Percentiles rank a stretch among this genome's conserved stretches.
Evolutionary conservation across 1,140 invertebrate species (phyloP).

Genomic region (Achatina immaculata): DNA sequence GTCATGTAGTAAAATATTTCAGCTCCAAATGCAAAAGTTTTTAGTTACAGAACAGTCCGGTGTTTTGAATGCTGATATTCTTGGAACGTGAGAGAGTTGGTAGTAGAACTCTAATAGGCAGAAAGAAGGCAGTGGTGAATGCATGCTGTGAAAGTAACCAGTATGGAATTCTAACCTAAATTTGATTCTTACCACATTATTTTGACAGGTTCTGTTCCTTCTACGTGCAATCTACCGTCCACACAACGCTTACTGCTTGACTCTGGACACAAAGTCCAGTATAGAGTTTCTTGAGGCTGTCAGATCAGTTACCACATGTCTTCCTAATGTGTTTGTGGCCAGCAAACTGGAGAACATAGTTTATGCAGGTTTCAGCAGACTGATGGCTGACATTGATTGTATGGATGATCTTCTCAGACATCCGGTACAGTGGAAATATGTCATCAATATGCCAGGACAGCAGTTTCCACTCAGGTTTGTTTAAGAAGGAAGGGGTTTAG

Average conservation of each 20-base stretch:
- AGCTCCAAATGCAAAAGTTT: too few species aligned
- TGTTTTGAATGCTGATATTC: too few species aligned
- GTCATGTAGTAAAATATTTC: too few species aligned
- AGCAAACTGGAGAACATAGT: constrained; percentile 3
- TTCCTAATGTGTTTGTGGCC: constrained; percentile 53
- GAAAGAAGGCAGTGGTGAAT: too few species aligned
- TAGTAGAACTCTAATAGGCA: too few species aligned
- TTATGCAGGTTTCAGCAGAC: not conserved
- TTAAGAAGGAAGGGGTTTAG: not conserved
- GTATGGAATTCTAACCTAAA: too few species aligned
- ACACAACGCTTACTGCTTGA: constrained; percentile 70
- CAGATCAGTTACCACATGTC: constrained; percentile 51
- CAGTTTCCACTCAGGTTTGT: constrained; percentile 17
- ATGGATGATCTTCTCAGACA: constrained; percentile 21
- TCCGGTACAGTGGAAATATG: constrained; percentile 27
- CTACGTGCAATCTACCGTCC: constrained; percentile 64
- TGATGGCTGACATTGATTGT: constrained; percentile 16
- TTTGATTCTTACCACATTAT: too few species aligned
- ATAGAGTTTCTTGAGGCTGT: constrained; percentile 47
- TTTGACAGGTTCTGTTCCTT: constrained; percentile 60
- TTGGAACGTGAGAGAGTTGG: too few species aligned
- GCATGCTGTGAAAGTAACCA: too few species aligned
- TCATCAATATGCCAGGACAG: constrained; percentile 24
- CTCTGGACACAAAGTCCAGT: constrained; percentile 59
- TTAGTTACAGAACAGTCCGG: too few species aligned